These are phyloP conservation scores for Andrena minutula DNA, from an alignment of 2,888 invertebrate genomes.

Conservation along the genomic window DNA sequence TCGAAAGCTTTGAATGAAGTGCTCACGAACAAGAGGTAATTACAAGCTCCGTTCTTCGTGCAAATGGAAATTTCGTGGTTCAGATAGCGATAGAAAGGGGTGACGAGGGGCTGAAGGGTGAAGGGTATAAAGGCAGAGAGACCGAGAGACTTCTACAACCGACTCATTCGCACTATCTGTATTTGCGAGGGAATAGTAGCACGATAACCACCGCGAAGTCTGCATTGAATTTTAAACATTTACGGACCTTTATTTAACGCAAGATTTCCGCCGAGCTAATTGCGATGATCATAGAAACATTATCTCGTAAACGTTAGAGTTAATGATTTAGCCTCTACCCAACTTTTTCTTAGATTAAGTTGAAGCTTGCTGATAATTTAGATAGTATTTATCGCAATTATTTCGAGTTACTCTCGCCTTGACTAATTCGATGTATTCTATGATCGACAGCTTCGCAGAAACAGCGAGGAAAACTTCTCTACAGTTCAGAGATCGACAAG, in stretches of 20 bases:
- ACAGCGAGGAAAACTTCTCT: constrained; percentile 55
- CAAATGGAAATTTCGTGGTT: constrained; percentile 30
- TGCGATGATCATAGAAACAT: neutral
- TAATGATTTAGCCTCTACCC: neutral
- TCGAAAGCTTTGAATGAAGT: constrained; percentile 69
- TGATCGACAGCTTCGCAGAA: constrained; percentile 63
- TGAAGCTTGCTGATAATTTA: neutral
- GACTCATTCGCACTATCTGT: neutral
- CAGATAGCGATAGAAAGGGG: neutral
- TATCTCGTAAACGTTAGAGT: neutral
- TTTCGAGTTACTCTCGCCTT: neutral
- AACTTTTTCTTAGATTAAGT: neutral
- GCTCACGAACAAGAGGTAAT: constrained; percentile 75
- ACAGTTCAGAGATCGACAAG: constrained; percentile 69
- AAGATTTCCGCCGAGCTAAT: constrained; percentile 1
- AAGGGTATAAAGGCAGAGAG: neutral
- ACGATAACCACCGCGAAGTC: constrained; percentile 4
- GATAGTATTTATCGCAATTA: no score
- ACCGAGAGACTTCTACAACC: neutral
- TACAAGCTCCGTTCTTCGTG: constrained; percentile 29
- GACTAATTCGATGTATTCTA: neutral
- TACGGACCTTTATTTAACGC: neutral
- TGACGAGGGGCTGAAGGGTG: neutral
- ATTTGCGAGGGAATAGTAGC: constrained; percentile 17
- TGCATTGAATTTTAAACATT: constrained; percentile 22